These are phyloP conservation scores for Stenichneumon culpator DNA, from an alignment of 2,888 invertebrate genomes.

Conservation along the genomic window DNA sequence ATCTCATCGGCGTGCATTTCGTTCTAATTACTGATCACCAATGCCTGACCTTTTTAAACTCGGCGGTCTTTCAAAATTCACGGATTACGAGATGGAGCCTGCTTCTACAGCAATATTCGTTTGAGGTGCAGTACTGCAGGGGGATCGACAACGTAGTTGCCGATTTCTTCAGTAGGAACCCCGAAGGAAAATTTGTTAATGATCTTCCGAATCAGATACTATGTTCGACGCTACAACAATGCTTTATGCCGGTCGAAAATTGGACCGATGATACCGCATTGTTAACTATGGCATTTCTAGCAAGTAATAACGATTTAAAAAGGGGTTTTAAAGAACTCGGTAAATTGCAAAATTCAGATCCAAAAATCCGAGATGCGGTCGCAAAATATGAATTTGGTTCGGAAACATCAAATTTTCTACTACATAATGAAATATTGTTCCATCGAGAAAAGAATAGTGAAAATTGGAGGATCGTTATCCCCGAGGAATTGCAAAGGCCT, in stretches of 20 bases:
- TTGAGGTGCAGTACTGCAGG: neutral
- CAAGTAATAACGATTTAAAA: neutral
- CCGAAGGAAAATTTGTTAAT: neutral
- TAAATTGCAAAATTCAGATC: slow-evolving; percentile 29
- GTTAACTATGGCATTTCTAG: neutral
- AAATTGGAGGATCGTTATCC: too few species aligned
- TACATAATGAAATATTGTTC: neutral
- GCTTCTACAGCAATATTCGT: neutral
- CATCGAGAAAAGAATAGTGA: neutral
- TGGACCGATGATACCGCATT: too few species aligned
- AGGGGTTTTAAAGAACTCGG: slow-evolving; percentile 6
- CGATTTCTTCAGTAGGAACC: neutral
- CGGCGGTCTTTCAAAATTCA: neutral
- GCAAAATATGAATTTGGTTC: neutral
- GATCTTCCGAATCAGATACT: neutral
- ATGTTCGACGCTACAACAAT: neutral
- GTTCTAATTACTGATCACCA: slow-evolving; percentile 16
- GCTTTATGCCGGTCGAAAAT: neutral
- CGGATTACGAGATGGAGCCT: neutral
- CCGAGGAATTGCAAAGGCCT: neutral
- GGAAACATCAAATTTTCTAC: neutral
- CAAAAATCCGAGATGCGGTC: neutral
- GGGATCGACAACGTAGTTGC: neutral
- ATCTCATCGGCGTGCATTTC: slow-evolving; percentile 28
- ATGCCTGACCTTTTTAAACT: neutral